Percentiles rank a stretch among this genome's conserved stretches.
Evolutionary conservation across 2,113 vertebrate species (phyloP).

Genomic region (Camelus dromedarius): DNA sequence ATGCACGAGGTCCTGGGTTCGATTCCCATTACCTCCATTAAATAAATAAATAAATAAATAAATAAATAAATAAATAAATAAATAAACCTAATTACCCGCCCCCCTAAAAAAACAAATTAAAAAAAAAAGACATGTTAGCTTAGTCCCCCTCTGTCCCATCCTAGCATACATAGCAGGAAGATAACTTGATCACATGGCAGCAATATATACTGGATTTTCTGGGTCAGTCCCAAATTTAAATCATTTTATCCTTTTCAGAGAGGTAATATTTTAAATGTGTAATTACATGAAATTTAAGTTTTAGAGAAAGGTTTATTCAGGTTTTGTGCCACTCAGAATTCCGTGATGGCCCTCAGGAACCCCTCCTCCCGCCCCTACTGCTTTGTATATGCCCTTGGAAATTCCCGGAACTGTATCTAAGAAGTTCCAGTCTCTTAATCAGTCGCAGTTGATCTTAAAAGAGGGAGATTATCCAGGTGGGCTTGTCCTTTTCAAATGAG

Average conservation of each 20-base stretch:
- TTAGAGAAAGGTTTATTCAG: background rate
- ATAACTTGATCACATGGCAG: background rate
- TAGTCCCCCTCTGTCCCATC: background rate
- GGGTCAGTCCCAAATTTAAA: slow-evolving; percentile 21
- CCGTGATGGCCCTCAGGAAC: background rate
- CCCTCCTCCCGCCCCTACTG: background rate
- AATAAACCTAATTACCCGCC: too few relatives aligned
- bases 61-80: too few relatives aligned
- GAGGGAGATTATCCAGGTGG: background rate
- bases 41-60: too few relatives aligned
- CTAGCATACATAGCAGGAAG: slow-evolving; percentile 39
- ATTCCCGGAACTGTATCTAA: background rate
- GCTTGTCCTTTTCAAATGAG: background rate
- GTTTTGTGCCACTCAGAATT: background rate
- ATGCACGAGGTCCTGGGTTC: too few relatives aligned
- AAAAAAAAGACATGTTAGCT: background rate
- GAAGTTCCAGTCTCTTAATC: background rate
- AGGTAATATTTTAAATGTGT: background rate
- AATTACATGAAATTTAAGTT: background rate
- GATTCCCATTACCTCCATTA: too few relatives aligned
- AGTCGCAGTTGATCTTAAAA: background rate
- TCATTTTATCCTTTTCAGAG: slow-evolving; percentile 29
- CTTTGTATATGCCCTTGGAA: background rate
- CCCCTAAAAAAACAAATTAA: too few relatives aligned
- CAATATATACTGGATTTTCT: background rate